phyloP scores from a whole-genome alignment of 1,140 invertebrate genomes.

The Trichonephila clavata region DNA sequence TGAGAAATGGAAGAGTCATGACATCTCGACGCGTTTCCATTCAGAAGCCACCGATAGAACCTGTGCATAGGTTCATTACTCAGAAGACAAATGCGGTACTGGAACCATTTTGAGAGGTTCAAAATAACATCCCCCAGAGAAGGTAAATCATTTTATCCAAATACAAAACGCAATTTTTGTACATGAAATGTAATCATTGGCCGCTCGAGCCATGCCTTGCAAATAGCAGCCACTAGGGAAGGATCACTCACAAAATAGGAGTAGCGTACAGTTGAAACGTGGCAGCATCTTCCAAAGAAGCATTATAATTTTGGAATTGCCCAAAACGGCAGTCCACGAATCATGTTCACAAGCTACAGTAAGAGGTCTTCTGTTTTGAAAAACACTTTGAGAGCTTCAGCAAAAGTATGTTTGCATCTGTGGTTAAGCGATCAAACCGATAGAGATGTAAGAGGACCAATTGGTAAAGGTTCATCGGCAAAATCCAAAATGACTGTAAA shows the following conservation, averaged over 20 bases:
- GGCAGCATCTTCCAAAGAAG: background rate
- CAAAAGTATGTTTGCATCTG: background rate
- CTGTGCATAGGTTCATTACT: slow-evolving; percentile 7
- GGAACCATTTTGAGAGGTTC: background rate
- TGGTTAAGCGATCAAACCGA: background rate
- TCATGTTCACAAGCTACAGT: background rate
- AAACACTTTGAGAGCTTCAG: too few relatives aligned
- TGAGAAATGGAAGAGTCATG: background rate
- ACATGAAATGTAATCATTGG: background rate
- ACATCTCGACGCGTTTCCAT: slow-evolving; percentile 33
- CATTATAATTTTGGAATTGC: too few relatives aligned
- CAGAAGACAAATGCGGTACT: too few relatives aligned
- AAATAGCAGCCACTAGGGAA: background rate
- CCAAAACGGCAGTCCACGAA: background rate
- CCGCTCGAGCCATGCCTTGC: background rate
- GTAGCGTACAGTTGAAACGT: slow-evolving; percentile 15
- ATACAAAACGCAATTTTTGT: slow-evolving; percentile 25
- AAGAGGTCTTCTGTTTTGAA: background rate
- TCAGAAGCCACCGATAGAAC: background rate
- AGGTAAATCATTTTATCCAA: slow-evolving; percentile 19
- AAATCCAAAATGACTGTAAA: slow-evolving; percentile 47
- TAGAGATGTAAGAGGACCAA: background rate
- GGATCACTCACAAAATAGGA: slow-evolving; percentile 32
- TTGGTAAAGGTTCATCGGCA: background rate
- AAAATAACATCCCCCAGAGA: slow-evolving; percentile 20